Conservation (phyloP, 2,113 vertebrate species). For the Chaetodon auriga region DNA sequence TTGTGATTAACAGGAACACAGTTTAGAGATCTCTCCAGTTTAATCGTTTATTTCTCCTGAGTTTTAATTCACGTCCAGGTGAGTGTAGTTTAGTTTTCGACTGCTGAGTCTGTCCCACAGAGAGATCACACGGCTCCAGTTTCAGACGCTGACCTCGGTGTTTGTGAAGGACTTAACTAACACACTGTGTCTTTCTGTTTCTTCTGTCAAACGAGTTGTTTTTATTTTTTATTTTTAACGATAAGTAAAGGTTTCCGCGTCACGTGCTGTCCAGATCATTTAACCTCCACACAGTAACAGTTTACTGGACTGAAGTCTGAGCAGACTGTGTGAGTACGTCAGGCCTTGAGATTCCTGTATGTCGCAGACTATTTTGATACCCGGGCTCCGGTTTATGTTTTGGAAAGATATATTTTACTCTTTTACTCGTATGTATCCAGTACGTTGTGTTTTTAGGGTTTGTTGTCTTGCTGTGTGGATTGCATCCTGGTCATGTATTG, state of each 20-base stretch:
- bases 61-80: conserved; percentile 32
- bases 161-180: conserved; percentile 53
- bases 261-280: background rate
- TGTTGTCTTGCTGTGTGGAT: conserved; percentile 56
- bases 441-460: conserved; percentile 46
- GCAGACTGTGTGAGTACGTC: conserved; percentile 24
- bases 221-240: background rate
- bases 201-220: background rate
- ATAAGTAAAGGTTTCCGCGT: conserved; percentile 1
- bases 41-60: conserved; percentile 26
- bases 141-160: conserved; percentile 47
- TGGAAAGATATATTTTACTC: conserved; percentile 43
- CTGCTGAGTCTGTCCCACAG: conserved; percentile 6
- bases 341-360: conserved; percentile 25
- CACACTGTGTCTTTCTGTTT: conserved; percentile 47
- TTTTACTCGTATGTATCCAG: conserved; percentile 31
- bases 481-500: conserved; percentile 17
- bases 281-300: conserved; percentile 17
- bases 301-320: conserved; percentile 12
- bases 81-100: conserved; percentile 33
- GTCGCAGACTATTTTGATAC: conserved; percentile 48
- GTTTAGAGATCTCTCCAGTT: background rate
- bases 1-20: background rate
- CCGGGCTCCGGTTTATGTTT: conserved; percentile 35
- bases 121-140: background rate